These are phyloP conservation scores for Pyrocephalus nanus DNA, from an alignment of 2,797 vertebrate genomes.

Conservation along the genomic window DNA sequence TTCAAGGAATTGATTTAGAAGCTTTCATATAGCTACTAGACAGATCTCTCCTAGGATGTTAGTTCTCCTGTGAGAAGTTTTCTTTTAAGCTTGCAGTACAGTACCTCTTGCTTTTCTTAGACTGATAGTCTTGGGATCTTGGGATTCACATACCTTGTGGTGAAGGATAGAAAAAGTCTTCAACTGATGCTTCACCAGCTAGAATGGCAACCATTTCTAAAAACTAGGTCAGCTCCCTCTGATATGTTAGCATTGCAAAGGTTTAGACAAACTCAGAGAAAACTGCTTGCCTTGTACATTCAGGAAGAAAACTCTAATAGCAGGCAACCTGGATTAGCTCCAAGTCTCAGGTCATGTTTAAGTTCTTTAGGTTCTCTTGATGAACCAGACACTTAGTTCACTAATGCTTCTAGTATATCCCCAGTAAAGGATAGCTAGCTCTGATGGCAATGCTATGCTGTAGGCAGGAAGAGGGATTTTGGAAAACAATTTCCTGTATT, in stretches of 20 bases:
- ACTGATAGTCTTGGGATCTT: too few relatives aligned
- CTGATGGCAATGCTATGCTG: neutral
- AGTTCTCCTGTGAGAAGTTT: neutral
- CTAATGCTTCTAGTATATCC: neutral
- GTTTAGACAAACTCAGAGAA: neutral
- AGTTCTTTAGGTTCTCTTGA: neutral
- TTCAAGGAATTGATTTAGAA: neutral
- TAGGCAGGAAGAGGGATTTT: neutral
- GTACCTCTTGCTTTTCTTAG: neutral
- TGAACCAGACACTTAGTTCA: neutral
- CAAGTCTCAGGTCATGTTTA: neutral
- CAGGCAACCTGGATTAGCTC: neutral
- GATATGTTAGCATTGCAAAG: neutral
- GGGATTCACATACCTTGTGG: neutral
- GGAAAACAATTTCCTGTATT: neutral
- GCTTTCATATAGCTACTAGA: neutral
- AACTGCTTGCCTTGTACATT: neutral
- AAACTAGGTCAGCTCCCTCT: neutral
- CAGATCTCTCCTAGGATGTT: neutral
- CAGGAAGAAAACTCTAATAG: neutral
- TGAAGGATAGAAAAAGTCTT: neutral
- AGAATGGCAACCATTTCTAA: neutral
- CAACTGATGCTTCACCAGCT: neutral
- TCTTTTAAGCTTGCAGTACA: neutral
- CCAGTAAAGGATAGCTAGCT: neutral